Percentiles rank a stretch among this genome's conserved stretches.
phyloP scores from a whole-genome alignment of 2,113 vertebrate genomes.

The Eretmochelys imbricata region DNA sequence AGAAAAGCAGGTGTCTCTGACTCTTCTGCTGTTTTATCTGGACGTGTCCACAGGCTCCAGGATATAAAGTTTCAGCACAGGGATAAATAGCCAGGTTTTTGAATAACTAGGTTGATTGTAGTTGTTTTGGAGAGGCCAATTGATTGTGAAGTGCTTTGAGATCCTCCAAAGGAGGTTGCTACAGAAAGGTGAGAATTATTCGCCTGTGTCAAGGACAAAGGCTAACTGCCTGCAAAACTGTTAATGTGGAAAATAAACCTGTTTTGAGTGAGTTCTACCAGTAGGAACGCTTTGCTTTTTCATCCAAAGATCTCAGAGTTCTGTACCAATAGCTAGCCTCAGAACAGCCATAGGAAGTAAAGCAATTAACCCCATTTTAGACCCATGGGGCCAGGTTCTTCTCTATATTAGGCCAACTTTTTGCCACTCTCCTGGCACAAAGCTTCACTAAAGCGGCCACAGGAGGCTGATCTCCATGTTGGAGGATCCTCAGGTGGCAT shows the following conservation, averaged over 20 bases:
- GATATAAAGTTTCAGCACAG: background rate
- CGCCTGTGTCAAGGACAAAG: background rate
- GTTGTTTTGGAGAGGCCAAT: background rate
- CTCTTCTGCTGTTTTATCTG: rapidly evolving
- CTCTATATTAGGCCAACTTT: background rate
- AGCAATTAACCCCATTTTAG: background rate
- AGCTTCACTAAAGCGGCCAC: background rate
- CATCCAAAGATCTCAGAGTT: background rate
- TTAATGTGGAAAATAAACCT: background rate
- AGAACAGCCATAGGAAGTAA: background rate
- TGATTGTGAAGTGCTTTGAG: background rate
- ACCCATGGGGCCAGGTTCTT: background rate
- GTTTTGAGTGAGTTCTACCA: background rate
- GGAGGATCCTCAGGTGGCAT: background rate
- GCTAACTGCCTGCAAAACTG: background rate
- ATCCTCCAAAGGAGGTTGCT: background rate
- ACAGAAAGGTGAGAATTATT: background rate
- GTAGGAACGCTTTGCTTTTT: background rate
- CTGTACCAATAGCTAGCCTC: background rate
- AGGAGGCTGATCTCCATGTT: background rate
- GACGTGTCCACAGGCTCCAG: background rate
- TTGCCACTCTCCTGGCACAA: background rate
- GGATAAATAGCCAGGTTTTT: background rate
- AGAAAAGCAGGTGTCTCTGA: background rate
- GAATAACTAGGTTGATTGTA: background rate